A percentile compares a stretch with the other conserved stretches of the same genome.
These are phyloP conservation scores for Montipora efflorescens DNA, from an alignment of 64 coral and sea anemone species.

Conservation along the genomic window DNA sequence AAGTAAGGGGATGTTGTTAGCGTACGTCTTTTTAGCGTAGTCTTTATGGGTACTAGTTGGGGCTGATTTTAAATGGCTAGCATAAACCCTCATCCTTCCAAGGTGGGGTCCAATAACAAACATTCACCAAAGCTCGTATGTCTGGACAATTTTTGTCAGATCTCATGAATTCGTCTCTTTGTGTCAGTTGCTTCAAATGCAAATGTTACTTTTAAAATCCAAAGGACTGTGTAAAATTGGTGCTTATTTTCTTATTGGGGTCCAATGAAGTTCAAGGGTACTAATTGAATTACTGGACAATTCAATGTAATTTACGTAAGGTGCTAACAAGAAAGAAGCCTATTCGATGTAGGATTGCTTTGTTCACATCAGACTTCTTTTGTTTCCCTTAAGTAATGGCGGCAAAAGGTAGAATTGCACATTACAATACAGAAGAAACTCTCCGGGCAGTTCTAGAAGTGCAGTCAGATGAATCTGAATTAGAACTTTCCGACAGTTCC, in stretches of 20 bases:
- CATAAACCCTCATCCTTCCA: neutral
- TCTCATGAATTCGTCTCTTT: neutral
- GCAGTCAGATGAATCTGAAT: neutral
- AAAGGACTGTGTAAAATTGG: neutral
- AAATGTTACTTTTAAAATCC: neutral
- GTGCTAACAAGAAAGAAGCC: neutral
- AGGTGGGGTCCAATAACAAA: conserved; percentile 2
- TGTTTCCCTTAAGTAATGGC: neutral
- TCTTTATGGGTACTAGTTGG: too few species aligned
- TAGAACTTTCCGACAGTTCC: neutral
- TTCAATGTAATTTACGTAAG: neutral
- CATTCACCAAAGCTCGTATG: neutral
- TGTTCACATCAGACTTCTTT: neutral
- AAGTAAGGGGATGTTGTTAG: too few species aligned
- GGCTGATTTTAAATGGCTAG: too few species aligned
- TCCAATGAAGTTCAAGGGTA: neutral
- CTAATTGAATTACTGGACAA: neutral
- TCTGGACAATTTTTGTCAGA: neutral
- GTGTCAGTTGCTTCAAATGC: neutral
- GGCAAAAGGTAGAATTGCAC: neutral
- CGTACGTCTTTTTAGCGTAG: too few species aligned
- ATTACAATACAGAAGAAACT: neutral
- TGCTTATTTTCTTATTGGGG: neutral
- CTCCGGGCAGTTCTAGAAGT: neutral
- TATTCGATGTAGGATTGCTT: neutral